phyloP scores from a whole-genome alignment of 2,113 vertebrate genomes.

The Ctenodactylus gundi region DNA sequence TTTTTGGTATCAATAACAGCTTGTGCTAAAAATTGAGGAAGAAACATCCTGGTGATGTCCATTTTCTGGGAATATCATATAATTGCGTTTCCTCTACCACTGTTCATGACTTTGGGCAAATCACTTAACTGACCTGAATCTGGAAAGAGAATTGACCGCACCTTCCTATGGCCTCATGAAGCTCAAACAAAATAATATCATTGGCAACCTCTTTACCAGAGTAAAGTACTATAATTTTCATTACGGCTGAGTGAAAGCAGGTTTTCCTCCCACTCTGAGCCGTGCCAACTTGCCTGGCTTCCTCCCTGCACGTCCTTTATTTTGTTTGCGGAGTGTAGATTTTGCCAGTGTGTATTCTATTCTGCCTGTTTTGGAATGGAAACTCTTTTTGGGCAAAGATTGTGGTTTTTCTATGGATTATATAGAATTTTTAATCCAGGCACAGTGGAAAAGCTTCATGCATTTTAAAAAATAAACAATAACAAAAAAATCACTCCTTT shows the following conservation, averaged over 20 bases:
- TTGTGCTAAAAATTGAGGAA: neutral
- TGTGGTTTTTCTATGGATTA: conserved; percentile 18
- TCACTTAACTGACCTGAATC: neutral
- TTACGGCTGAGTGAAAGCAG: neutral
- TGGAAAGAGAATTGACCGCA: neutral
- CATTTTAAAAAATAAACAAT: conserved; percentile 28
- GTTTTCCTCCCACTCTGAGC: neutral
- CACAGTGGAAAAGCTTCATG: conserved; percentile 38
- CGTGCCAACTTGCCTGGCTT: neutral
- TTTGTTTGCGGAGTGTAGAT: neutral
- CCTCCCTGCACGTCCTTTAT: neutral
- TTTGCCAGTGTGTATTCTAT: neutral
- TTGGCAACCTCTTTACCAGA: neutral
- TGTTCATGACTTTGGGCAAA: neutral
- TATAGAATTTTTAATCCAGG: neutral
- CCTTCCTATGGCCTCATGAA: neutral
- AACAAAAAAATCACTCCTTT: conserved; percentile 51
- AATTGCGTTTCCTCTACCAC: neutral
- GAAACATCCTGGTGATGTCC: neutral
- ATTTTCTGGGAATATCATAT: neutral
- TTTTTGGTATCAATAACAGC: neutral
- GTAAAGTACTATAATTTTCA: neutral
- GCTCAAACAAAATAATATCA: neutral
- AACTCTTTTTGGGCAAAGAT: conserved; percentile 15
- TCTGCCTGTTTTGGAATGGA: neutral